Evolutionary conservation across 2,797 vertebrate genomes (phyloP).

Genomic region (Rhabdophis nuchalis): DNA sequence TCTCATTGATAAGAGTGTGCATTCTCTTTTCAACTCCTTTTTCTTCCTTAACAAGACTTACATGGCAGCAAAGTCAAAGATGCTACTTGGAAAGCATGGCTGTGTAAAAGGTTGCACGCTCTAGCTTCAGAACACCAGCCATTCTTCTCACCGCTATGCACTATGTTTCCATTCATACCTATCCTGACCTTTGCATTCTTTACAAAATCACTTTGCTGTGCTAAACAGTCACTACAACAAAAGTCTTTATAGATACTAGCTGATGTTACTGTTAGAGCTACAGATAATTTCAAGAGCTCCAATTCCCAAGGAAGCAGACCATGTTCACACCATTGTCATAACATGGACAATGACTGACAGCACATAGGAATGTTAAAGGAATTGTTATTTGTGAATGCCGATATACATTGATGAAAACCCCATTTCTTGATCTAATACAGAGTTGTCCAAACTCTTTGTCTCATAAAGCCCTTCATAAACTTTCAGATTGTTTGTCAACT

Average conservation of each 20-base stretch:
- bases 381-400: background rate
- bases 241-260: background rate
- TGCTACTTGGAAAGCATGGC: background rate
- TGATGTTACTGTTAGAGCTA: background rate
- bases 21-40: background rate
- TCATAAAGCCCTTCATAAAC: background rate
- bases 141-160: too few relatives aligned
- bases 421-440: background rate
- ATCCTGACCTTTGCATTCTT: background rate
- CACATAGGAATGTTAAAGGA: background rate
- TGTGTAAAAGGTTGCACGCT: background rate
- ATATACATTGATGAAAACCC: background rate
- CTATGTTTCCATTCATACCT: background rate
- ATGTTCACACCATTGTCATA: too few relatives aligned
- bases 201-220: background rate
- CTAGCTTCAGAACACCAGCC: background rate
- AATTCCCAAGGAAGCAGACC: background rate
- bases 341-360: background rate
- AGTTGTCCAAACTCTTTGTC: background rate
- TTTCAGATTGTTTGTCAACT: background rate
- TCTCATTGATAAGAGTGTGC: background rate
- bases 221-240: background rate
- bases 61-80: background rate
- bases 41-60: background rate
- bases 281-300: background rate